A percentile compares a stretch with the other conserved stretches of the same genome.
Conservation (phyloP, 2,888 invertebrate genomes). For the Thymelicus acteon region DNA sequence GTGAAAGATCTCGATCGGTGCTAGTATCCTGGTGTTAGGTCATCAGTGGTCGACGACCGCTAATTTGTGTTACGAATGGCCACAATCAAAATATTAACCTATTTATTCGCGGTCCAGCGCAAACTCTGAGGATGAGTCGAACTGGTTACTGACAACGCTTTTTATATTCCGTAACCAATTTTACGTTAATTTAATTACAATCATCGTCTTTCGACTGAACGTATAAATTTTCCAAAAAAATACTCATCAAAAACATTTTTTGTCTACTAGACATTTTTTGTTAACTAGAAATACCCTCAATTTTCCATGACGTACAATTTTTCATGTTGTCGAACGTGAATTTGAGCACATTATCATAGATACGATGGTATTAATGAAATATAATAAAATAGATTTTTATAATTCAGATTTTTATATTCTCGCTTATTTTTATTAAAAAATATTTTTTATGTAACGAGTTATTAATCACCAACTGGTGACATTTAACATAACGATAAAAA, state of each 20-base stretch:
- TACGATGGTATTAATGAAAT: no score
- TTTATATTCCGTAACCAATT: conserved; percentile 23
- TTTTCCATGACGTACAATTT: no score
- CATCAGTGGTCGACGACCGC: conserved; percentile 52
- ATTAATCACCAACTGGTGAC: conserved; percentile 24
- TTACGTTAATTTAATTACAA: neutral
- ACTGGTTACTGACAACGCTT: conserved; percentile 1
- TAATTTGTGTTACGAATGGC: conserved; percentile 41
- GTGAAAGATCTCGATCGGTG: conserved; percentile 61
- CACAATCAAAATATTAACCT: conserved; percentile 35
- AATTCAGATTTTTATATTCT: no score
- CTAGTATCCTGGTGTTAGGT: conserved; percentile 63
- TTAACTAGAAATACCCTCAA: no score
- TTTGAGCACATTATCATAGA: no score
- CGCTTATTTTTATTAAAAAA: no score
- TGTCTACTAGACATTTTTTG: no score
- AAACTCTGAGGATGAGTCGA: neutral
- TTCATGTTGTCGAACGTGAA: no score
- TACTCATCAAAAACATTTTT: no score
- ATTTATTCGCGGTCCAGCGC: conserved; percentile 22
- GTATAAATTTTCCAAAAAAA: neutral
- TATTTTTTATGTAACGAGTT: conserved; percentile 18
- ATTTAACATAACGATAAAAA: conserved; percentile 33
- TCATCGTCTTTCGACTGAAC: neutral
- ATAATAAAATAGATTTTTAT: no score